Evolutionary conservation across 1,140 invertebrate species (phyloP).

Genomic region (Probaryconus sp.): DNA sequence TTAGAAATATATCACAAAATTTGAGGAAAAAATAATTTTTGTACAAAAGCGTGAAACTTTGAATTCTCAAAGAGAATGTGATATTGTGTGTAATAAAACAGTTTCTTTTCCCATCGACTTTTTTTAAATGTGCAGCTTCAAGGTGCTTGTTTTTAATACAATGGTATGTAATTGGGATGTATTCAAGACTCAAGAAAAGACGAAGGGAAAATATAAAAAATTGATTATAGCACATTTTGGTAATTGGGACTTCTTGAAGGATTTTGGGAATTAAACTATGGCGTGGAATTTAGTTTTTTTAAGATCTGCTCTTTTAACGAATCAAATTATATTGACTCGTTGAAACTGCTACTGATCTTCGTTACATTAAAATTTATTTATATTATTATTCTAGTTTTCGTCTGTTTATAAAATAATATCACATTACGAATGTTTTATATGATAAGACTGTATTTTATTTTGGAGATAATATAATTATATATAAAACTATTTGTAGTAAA

Average conservation of each 20-base stretch:
- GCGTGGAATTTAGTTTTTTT: slow-evolving; percentile 14
- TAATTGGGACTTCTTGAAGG: slow-evolving; percentile 19
- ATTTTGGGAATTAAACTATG: no score
- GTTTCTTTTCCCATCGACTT: slow-evolving; percentile 34
- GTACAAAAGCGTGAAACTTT: not conserved
- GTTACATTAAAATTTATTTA: slow-evolving; percentile 49
- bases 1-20: slow-evolving; percentile 42
- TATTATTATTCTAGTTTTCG: no score
- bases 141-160: not conserved
- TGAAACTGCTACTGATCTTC: slow-evolving; percentile 42
- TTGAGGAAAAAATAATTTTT: not conserved
- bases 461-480: no score
- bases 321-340: slow-evolving; percentile 15
- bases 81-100: not conserved
- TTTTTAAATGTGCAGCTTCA: slow-evolving; percentile 10
- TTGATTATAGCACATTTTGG: slow-evolving; percentile 24
- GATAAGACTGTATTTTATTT: not conserved
- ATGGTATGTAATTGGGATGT: not conserved
- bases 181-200: slow-evolving; percentile 15
- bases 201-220: slow-evolving; percentile 32
- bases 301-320: slow-evolving; percentile 43
- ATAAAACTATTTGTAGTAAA: no score
- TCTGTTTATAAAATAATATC: no score
- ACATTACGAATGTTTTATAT: not conserved
- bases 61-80: slow-evolving; percentile 7